Conservation (phyloP, 2,888 invertebrate species). For the Spatulosminthurus flaviceps region DNA sequence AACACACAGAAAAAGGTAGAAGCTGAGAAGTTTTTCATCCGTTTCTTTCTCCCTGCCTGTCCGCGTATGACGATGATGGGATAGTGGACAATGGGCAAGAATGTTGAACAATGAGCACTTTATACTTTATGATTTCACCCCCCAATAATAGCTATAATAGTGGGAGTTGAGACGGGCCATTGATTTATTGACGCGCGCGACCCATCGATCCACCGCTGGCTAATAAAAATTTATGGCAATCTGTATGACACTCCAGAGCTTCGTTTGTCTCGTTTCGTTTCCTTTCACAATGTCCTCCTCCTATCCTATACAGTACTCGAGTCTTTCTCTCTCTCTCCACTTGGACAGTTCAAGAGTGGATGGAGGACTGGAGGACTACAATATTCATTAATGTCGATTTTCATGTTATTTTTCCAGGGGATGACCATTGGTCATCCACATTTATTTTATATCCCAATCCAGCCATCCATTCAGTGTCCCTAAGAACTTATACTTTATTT, state of each 20-base stretch:
- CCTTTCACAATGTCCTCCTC: constrained; percentile 9
- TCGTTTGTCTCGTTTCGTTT: constrained; percentile 4
- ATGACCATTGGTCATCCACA: constrained; percentile 47
- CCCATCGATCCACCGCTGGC: constrained; percentile 36
- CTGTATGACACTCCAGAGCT: constrained; percentile 39
- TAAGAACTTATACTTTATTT: constrained; percentile 24
- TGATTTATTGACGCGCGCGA: constrained; percentile 42
- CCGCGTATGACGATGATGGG: constrained; percentile 2
- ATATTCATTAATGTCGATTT: constrained; percentile 45
- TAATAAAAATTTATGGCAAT: constrained; percentile 47
- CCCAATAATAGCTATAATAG: constrained; percentile 42
- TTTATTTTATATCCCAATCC: constrained; percentile 38
- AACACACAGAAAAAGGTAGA: too few species aligned
- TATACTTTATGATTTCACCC: constrained; percentile 43
- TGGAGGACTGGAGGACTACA: constrained; percentile 29
- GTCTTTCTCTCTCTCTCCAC: background rate
- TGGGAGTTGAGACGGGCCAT: constrained; percentile 43
- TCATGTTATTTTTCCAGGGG: constrained; percentile 41
- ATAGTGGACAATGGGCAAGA: constrained; percentile 24
- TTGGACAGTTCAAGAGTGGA: constrained; percentile 26
- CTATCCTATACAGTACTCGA: too few species aligned
- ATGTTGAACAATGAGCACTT: constrained; percentile 37
- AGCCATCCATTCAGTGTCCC: constrained; percentile 32
- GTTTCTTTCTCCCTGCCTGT: background rate
- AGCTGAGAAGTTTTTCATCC: background rate